phyloP scores from a whole-genome alignment of 2,113 vertebrate species.

The Herpailurus yagouaroundi region DNA sequence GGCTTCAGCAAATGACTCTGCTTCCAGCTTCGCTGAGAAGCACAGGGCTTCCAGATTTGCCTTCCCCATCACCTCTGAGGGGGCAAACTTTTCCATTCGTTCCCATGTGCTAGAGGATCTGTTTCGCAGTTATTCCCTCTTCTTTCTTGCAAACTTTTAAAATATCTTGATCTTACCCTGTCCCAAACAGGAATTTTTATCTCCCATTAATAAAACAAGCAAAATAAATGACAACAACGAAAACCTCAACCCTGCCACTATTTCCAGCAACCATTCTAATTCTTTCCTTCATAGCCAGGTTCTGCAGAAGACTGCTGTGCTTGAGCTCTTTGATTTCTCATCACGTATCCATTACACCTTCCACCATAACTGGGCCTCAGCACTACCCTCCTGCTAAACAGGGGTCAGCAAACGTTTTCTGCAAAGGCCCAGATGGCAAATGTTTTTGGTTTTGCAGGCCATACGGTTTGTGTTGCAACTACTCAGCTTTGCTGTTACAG shows the following conservation, averaged over 20 bases:
- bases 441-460: neutral
- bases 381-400: neutral
- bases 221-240: neutral
- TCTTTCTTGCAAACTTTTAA: neutral
- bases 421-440: neutral
- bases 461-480: neutral
- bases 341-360: neutral
- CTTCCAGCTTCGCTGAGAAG: neutral
- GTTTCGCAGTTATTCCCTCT: neutral
- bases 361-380: neutral
- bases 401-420: neutral
- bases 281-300: neutral
- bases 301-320: neutral
- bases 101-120: neutral
- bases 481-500: neutral
- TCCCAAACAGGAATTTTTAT: neutral
- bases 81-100: neutral
- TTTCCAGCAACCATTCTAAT: neutral
- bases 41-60: no score
- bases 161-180: neutral
- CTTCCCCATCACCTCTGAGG: neutral
- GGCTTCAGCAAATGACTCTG: neutral
- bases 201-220: neutral
- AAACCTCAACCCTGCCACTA: neutral
- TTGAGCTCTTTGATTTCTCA: neutral